Base-by-base conservation (phyloP, 1,140 invertebrate genomes). In the Pinna nobilis region DNA sequence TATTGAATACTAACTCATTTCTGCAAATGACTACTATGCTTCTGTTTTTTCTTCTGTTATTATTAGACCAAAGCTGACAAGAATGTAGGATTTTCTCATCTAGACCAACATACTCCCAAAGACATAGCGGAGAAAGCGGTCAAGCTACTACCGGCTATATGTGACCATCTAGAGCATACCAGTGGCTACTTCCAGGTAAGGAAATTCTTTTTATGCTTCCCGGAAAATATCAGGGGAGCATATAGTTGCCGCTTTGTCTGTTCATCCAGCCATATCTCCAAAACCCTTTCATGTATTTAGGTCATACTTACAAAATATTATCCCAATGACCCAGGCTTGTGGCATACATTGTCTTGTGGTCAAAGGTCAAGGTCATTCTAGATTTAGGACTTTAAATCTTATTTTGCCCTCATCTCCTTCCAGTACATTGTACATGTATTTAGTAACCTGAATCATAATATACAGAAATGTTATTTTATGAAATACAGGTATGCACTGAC, bases 161-260 rank as follows among this genome's bases (percentile, higher is more conserved):
- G 86, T 76, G 77, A 85, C 33, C 85, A 88, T 53, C 64, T 89
- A 55, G 87, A 89, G 70, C 81, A 61, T 28, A 79, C 82, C n/a
- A 85, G 85, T 76, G 81, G 79, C 35, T 88, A 82, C 69, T 87
- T 88, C 60, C 82, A 88, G 84, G 84, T 86, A 73, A 60, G 35
- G 15, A 32, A 7, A 7, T 35, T 30, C 11, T 4, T 20, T 3
- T 25, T 23, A 53, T 25, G 20, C 32, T 11, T 23, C 11, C 32
- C 23, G 49, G 9, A 18, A 3, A 11, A 9, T n/a, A 51, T 51
- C 15, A 15, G 11, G 20, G 13, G 9, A 51, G 7, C 23, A n/a
- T 6, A 50, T 25, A 50, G 49, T 50, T 50, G 49, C 20, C 7
- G 6, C 28, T 50, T 50, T n/a, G 49, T 50, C 7, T 3, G 49